Percentiles rank a stretch among this genome's conserved stretches.
phyloP scores from a whole-genome alignment of 2,888 invertebrate species.

The Catocala sponsa region DNA sequence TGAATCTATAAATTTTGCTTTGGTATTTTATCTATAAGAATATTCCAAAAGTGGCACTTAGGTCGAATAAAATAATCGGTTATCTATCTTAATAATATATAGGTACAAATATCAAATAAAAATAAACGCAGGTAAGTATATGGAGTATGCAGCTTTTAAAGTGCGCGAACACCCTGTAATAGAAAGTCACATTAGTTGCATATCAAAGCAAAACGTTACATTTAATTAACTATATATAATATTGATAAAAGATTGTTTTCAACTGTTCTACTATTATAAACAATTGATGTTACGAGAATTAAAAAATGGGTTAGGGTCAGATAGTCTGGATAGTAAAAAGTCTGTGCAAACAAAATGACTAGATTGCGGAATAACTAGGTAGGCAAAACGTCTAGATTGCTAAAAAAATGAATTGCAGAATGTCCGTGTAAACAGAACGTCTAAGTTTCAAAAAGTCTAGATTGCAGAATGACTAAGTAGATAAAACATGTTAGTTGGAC shows the following conservation, averaged over 20 bases:
- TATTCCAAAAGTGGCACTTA: constrained; percentile 65
- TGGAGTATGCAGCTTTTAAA: constrained; percentile 61
- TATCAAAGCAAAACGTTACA: constrained; percentile 16
- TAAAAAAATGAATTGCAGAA: too few relatives aligned
- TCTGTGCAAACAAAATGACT: too few relatives aligned
- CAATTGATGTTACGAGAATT: too few relatives aligned
- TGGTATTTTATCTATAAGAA: constrained; percentile 48
- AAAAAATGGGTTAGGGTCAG: too few relatives aligned
- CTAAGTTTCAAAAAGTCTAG: too few relatives aligned
- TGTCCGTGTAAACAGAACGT: too few relatives aligned
- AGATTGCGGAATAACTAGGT: too few relatives aligned
- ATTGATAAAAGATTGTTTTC: constrained; percentile 8
- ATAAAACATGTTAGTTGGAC: too few relatives aligned
- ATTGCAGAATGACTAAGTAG: too few relatives aligned
- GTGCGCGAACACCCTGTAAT: constrained; percentile 77
- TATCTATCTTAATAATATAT: constrained; percentile 46
- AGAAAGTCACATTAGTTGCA: constrained; percentile 26
- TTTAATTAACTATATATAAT: constrained; percentile 9
- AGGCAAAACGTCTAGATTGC: too few relatives aligned
- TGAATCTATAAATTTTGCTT: constrained; percentile 28
- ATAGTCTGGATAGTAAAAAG: too few relatives aligned
- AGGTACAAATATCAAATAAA: constrained; percentile 42
- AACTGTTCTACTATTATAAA: too few relatives aligned
- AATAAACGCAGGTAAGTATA: constrained; percentile 46
- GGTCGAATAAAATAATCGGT: constrained; percentile 55